phyloP scores from a whole-genome alignment of 2,113 vertebrate genomes.

The Steatornis caripensis region DNA sequence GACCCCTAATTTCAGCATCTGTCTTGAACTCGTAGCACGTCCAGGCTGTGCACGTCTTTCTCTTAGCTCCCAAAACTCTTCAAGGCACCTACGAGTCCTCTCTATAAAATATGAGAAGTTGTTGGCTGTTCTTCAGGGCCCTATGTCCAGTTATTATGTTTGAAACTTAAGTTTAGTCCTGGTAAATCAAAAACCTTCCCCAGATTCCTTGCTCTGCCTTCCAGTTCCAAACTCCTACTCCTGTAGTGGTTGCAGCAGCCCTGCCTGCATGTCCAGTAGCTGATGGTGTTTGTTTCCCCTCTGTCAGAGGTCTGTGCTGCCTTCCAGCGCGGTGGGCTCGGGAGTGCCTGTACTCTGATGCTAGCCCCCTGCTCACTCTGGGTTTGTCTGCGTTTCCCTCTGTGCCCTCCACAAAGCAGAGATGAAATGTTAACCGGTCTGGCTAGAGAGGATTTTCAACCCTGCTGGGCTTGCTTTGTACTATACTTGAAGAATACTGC shows the following conservation, averaged over 20 bases:
- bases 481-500: neutral
- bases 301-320: fast-evolving
- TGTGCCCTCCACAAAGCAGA: neutral
- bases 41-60: neutral
- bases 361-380: neutral
- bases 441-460: neutral
- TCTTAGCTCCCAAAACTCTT: neutral
- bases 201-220: neutral
- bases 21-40: neutral
- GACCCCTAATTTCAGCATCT: fast-evolving
- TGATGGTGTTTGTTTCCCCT: neutral
- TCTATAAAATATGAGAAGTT: neutral
- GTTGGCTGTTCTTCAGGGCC: neutral
- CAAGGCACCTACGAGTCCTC: neutral
- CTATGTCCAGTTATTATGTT: neutral
- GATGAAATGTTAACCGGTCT: neutral
- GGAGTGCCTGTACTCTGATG: neutral
- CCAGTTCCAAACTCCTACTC: neutral
- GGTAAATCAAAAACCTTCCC: neutral
- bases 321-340: neutral
- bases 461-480: neutral
- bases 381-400: neutral
- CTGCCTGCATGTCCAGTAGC: neutral
- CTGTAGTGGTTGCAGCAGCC: neutral
- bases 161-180: neutral